Evolutionary conservation across 2,888 invertebrate genomes (phyloP).

Genomic region (Melieria picta): DNA sequence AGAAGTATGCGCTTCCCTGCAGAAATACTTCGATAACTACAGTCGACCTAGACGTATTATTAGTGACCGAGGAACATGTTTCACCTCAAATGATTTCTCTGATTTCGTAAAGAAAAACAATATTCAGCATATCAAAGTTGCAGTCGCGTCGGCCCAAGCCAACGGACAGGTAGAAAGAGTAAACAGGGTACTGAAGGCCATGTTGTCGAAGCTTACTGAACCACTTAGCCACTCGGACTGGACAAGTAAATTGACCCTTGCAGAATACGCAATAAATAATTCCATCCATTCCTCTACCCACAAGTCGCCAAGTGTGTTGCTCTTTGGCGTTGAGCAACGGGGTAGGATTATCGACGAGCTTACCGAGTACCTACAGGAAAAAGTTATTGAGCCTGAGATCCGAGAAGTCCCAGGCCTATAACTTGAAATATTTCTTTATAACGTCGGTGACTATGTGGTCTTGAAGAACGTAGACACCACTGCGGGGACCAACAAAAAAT

Average conservation of each 20-base stretch:
- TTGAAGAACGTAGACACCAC: constrained; percentile 46
- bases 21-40: constrained; percentile 12
- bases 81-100: constrained; percentile 22
- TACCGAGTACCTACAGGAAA: constrained; percentile 25
- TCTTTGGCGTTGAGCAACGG: constrained; percentile 20
- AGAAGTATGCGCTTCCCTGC: background rate
- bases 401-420: constrained; percentile 12
- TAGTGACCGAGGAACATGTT: constrained; percentile 17
- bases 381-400: background rate
- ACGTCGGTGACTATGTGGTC: constrained; percentile 41
- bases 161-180: constrained; percentile 10
- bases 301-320: constrained; percentile 19
- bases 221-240: constrained; percentile 22
- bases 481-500: background rate
- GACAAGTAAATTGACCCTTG: constrained; percentile 1
- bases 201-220: constrained; percentile 19
- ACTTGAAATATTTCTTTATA: constrained; percentile 11
- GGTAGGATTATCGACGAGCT: constrained; percentile 15
- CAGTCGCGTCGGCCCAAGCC: constrained; percentile 20
- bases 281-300: constrained; percentile 15
- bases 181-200: constrained; percentile 15
- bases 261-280: constrained; percentile 29
- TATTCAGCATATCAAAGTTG: constrained; percentile 22
- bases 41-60: constrained; percentile 15
- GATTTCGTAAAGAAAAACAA: constrained; percentile 9